phyloP scores from a whole-genome alignment of 2,888 invertebrate species.

The Argyresthia albistria region DNA sequence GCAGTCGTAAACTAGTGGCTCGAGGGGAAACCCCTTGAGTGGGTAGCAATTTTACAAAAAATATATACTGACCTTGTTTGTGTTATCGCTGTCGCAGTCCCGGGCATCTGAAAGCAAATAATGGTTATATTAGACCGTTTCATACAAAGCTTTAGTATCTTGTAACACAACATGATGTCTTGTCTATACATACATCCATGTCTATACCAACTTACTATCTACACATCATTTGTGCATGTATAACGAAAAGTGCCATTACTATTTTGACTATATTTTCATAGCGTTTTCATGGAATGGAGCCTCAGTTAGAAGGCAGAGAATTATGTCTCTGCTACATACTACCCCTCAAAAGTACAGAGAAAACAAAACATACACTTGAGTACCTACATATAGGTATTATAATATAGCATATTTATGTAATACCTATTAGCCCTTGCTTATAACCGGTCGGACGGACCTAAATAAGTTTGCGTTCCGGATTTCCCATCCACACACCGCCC shows the following conservation, averaged over 20 bases:
- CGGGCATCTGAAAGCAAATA: conserved; percentile 54
- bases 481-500: conserved; percentile 44
- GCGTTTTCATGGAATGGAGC: background rate
- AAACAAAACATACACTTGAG: background rate
- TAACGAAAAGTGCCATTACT: too few species aligned
- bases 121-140: conserved; percentile 11
- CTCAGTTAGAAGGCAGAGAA: background rate
- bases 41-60: too few species aligned
- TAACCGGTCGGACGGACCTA: conserved; percentile 56
- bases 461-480: conserved; percentile 70
- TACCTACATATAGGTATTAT: background rate
- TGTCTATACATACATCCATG: too few species aligned
- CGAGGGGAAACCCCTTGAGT: conserved; percentile 21
- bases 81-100: conserved; percentile 42
- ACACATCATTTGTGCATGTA: too few species aligned
- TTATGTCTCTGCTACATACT: background rate
- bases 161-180: too few species aligned
- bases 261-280: too few species aligned
- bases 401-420: background rate
- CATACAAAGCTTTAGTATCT: background rate
- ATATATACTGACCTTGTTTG: conserved; percentile 42
- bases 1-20: conserved; percentile 57
- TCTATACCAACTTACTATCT: too few species aligned
- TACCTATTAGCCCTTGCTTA: conserved; percentile 46
- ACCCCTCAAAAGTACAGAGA: background rate